Base-by-base conservation (phyloP, 2,888 invertebrate genomes). In the Gari tellinella region DNA sequence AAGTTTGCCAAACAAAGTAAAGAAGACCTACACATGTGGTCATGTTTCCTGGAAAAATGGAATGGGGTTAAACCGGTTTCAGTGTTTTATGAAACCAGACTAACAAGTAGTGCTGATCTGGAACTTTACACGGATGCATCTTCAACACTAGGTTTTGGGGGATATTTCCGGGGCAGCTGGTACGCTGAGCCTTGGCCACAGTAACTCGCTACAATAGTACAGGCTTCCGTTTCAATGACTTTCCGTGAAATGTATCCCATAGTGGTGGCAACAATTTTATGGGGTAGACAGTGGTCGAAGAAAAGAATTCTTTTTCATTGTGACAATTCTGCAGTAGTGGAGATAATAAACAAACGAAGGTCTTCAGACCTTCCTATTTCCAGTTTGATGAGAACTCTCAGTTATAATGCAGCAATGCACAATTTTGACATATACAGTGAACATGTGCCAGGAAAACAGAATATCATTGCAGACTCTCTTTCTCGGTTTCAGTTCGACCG, bases 231-330 rank as follows among this genome's bases (percentile, higher is more conserved):
- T n/a, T 74, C 69, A 15, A 74, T 74, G 15, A 60, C 74, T 8
- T 69, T 65, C 37, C 26, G 45, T 17, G 69, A 74, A 48, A 41
- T 72, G 15, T 69, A 69, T 37, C 72, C 76, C 14, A 67, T 76
- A 21, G 76, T 76, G 0, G 63, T 60, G 17, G 58, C 72, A 19
- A 19, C 63, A 25, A 37, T 72, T 1, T 17, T 67, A 10, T 72
- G 70, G 70, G 60, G 63, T 1, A 25, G 62, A 2, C 1, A n/a
- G 17, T 68, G 68, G 73, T 38, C 23, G 10, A 46, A 51, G 19
- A 37, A 46, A 52, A 37, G 58, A 15, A 69, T 69, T 15, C 14
- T 66, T 5, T 60, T 69, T 15, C 17, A 55, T 8, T 65, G 74
- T 61, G 73, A 73, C 37, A 73, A 73, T 55, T 45, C n/a, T 1